Percentiles rank a stretch among this genome's conserved stretches.
Conservation (phyloP, 2,113 vertebrate species). For the Gallinago jamesoni region DNA sequence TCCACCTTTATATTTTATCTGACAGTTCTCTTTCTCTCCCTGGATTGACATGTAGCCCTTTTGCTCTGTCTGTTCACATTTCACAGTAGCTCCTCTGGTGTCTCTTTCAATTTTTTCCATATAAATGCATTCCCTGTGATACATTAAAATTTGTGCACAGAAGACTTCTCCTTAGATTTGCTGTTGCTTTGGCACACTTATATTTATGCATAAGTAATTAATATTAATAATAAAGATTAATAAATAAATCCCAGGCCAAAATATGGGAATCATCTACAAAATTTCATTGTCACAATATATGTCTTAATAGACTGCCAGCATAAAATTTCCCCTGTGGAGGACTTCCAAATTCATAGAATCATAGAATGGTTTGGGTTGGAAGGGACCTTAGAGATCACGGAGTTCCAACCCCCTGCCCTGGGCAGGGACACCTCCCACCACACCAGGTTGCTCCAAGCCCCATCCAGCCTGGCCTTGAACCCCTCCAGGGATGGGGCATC, state of each 20-base stretch:
- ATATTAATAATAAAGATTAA: not conserved
- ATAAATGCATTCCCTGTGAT: constrained; percentile 26
- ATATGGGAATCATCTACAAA: not conserved
- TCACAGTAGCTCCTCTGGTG: constrained; percentile 41
- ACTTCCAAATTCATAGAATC: not conserved
- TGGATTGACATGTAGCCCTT: constrained; percentile 56
- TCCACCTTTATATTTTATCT: constrained; percentile 50
- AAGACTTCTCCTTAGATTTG: constrained; percentile 18
- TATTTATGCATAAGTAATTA: not conserved
- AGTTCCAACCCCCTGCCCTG: no score
- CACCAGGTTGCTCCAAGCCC: no score
- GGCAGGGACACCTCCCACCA: no score
- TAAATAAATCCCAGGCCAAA: not conserved
- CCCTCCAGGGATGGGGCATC: no score
- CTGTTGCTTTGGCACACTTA: constrained; percentile 13
- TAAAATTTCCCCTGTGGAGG: not conserved
- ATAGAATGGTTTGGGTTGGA: no score
- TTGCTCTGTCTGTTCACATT: constrained; percentile 68
- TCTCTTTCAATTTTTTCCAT: constrained; percentile 52
- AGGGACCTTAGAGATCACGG: no score
- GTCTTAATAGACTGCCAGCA: not conserved
- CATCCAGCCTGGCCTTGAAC: no score
- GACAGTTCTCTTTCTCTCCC: constrained; percentile 45
- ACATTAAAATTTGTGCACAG: constrained; percentile 13
- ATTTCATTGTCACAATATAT: not conserved